phyloP scores from a whole-genome alignment of 1,140 invertebrate genomes.

The Chironomus striatipennis region DNA sequence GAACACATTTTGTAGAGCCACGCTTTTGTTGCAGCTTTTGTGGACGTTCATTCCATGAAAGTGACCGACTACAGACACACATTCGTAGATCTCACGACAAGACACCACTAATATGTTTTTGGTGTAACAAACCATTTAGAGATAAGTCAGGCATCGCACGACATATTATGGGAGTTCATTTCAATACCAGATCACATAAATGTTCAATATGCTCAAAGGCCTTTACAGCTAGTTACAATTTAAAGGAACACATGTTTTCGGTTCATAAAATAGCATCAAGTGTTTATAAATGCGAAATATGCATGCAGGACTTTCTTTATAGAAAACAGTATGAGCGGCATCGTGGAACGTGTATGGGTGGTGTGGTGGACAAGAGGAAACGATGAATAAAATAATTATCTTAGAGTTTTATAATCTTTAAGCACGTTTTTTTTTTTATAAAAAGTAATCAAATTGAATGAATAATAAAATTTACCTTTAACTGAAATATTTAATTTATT shows the following conservation, averaged over 20 bases:
- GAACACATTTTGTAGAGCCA: not conserved
- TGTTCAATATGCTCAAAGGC: not conserved
- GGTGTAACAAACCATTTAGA: not conserved
- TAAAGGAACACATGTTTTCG: not conserved
- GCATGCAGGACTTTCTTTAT: not conserved
- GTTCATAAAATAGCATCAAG: not conserved
- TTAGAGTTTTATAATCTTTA: too few species aligned
- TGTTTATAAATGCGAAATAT: not conserved
- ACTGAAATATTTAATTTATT: too few species aligned
- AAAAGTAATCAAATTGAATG: too few species aligned
- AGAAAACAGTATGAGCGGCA: slow-evolving; percentile 8
- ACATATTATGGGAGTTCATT: not conserved
- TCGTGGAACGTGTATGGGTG: not conserved
- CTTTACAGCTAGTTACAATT: slow-evolving; percentile 3
- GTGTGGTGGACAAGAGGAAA: too few species aligned
- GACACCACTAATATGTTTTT: not conserved
- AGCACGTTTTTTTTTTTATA: too few species aligned
- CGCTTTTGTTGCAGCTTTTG: not conserved
- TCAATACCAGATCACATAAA: not conserved
- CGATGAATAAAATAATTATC: too few species aligned
- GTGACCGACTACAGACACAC: not conserved
- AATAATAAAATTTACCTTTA: too few species aligned
- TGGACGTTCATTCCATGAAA: not conserved
- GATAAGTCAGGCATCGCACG: not conserved
- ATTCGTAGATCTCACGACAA: not conserved